Percentiles rank a stretch among this genome's conserved stretches.
These are phyloP conservation scores for Calephelis virginiensis DNA, from an alignment of 1,140 invertebrate genomes.

Conservation along the genomic window DNA sequence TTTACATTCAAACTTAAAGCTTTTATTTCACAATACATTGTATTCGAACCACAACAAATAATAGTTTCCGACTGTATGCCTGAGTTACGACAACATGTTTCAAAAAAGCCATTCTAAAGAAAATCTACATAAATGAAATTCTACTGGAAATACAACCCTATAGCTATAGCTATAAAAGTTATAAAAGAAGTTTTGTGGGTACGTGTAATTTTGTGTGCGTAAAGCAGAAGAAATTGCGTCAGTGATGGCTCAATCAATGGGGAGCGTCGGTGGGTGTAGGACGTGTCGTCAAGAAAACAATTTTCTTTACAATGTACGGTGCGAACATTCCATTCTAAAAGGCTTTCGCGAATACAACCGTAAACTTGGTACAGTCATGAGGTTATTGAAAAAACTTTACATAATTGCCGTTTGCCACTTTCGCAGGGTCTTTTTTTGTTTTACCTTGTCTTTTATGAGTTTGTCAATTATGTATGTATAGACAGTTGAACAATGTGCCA, in stretches of 20 bases:
- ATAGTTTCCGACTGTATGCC: conserved; percentile 64
- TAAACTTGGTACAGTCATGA: not conserved
- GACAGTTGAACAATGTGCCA: too few relatives aligned
- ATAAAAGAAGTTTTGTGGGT: not conserved
- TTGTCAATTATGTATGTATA: too few relatives aligned
- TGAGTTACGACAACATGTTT: conserved; percentile 68
- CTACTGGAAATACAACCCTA: conserved; percentile 27
- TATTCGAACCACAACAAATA: conserved; percentile 68
- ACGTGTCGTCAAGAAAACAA: conserved; percentile 61
- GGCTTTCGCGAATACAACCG: conserved; percentile 3
- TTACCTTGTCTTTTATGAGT: too few relatives aligned
- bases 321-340: conserved; percentile 31
- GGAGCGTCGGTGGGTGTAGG: conserved; percentile 48
- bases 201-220: conserved; percentile 38
- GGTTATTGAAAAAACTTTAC: conserved; percentile 11
- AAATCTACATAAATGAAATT: not conserved
- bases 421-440: not conserved
- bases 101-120: conserved; percentile 34
- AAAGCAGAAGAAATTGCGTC: conserved; percentile 54
- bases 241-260: conserved; percentile 69
- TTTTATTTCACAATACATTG: conserved; percentile 65
- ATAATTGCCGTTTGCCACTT: not conserved
- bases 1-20: conserved; percentile 61
- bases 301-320: conserved; percentile 60
- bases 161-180: conserved; percentile 19